phyloP scores from a whole-genome alignment of 2,797 vertebrate genomes.

The Smutsia temminckii region DNA sequence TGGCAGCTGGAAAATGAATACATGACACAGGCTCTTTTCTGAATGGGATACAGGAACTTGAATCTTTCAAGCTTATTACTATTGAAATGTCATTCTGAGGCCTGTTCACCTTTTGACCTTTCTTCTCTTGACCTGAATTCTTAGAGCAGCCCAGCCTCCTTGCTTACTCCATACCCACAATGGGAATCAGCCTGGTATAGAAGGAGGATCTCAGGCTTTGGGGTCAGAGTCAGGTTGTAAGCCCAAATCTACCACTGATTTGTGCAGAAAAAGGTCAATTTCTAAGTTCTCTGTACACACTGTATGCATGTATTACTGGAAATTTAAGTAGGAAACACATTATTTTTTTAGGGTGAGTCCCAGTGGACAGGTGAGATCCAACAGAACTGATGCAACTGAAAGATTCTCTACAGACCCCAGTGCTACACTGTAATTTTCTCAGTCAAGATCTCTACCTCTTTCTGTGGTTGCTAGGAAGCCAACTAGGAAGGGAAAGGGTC shows the following conservation, averaged over 20 bases:
- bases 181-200: background rate
- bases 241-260: background rate
- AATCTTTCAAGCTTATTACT: background rate
- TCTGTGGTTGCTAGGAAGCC: background rate
- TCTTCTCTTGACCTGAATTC: background rate
- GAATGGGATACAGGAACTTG: background rate
- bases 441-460: background rate
- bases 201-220: background rate
- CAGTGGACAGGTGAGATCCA: background rate
- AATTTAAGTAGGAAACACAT: slow-evolving; percentile 13
- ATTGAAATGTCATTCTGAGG: background rate
- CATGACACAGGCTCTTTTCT: background rate
- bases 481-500: background rate
- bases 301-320: background rate
- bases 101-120: background rate
- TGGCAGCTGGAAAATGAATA: background rate
- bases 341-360: background rate
- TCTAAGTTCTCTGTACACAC: background rate
- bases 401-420: background rate
- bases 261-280: background rate
- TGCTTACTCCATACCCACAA: background rate
- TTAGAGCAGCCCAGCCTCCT: background rate
- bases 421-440: background rate
- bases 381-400: background rate
- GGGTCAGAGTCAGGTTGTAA: background rate